phyloP scores from a whole-genome alignment of 2,113 vertebrate genomes.

The Podilymbus podiceps region DNA sequence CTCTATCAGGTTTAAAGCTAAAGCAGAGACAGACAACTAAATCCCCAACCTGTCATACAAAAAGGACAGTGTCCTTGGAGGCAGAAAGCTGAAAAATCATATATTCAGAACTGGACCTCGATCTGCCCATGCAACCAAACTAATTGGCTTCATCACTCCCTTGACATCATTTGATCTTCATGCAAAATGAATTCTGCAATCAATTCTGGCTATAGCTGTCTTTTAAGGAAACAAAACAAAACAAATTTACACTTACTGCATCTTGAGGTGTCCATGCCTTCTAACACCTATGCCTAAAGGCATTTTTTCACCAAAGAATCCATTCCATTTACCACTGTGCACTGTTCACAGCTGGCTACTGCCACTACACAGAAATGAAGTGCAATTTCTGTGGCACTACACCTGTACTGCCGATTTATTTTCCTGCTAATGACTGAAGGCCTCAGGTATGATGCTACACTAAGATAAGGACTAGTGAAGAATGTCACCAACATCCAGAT shows the following conservation, averaged over 20 bases:
- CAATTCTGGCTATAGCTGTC: background rate
- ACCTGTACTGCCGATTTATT: background rate
- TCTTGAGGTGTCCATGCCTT: background rate
- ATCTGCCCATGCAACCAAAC: background rate
- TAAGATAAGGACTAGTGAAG: background rate
- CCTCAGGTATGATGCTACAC: background rate
- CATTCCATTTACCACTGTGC: background rate
- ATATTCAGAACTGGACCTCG: background rate
- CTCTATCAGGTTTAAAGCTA: background rate
- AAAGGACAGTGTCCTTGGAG: background rate
- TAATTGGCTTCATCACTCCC: background rate
- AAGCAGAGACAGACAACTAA: background rate
- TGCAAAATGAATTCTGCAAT: background rate
- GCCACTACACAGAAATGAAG: background rate
- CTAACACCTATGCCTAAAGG: background rate
- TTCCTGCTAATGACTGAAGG: background rate
- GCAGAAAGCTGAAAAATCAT: background rate
- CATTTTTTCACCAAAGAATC: background rate
- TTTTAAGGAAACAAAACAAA: background rate
- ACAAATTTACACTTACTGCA: background rate
- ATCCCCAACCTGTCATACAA: background rate
- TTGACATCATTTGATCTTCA: background rate
- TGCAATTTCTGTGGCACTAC: background rate
- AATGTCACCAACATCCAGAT: background rate
- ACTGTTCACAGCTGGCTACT: background rate